Base-by-base conservation (phyloP, 2,888 invertebrate genomes). In the Campaea margaritaria region DNA sequence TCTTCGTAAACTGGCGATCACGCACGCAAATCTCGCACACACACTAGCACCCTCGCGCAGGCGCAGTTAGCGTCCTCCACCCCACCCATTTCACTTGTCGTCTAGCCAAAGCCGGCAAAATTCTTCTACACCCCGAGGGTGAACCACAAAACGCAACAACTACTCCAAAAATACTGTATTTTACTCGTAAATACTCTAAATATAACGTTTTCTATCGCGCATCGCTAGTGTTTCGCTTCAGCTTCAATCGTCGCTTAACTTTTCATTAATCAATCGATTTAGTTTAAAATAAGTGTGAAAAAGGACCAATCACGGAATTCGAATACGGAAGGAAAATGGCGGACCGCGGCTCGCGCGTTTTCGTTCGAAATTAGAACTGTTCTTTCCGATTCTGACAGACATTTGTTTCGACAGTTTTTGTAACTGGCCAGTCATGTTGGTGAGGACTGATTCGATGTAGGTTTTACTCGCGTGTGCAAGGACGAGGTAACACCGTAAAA, bases 101-200 rank as follows among this genome's bases (percentile, higher is more conserved):
- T 69, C 77, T 69, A 67, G 67, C 64, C 74, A 76, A 75, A 85
- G 79, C 91, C 91, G 91, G 91, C 90, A 80, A 89, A 89, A 87
- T 88, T 85, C 87, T 86, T 79, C 79, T 82, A 85, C 89, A 89
- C 86, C 89, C 82, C 76, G 86, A 73, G 69, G 83, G 86, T 83
- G 80, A 82, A 78, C 82, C 79, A 77, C 79, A 73, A 87, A 90
- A 86, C 89, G 90, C 87, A 87, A 89, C 89, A 87, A 88, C 81
- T 84, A 78, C 79, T 75, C 79, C 77, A 74, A 76, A 81, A 76
- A 73, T 68, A 69, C 68, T 64, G 68, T 69, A 73, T 73, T 73
- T 73, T 64, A 72, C 68, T 68, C 63, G 68, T 74, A 68, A 74
- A 74, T 68, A 70, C 65, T 53, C 42, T 61, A 64, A 75, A 74